Base-by-base conservation (phyloP, 2,113 vertebrate genomes). In the Rhadina sibilatrix region DNA sequence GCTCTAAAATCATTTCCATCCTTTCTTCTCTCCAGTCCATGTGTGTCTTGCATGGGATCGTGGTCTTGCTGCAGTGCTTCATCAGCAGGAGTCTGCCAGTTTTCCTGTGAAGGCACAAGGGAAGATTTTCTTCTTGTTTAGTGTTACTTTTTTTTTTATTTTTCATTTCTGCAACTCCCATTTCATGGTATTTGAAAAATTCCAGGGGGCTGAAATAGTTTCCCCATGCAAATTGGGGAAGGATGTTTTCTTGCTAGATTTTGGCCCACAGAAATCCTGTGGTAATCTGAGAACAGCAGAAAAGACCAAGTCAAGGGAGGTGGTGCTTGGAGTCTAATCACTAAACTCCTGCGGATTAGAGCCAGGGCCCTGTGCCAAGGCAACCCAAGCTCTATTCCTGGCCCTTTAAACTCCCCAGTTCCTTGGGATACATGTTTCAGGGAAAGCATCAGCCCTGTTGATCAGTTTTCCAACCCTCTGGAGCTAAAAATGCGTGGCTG, bases 271-370 rank as follows among this genome's bases (percentile, higher is more conserved):
- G 96, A 80, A 92, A 93, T 88, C 79, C 88, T 24, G 49, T 65
- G 24, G 69, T 80, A 78, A 93, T 75, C 85, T 37, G 83, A 93
- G 93, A 94, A 68, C 52, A 74, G 56, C 90, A 93, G 94, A 91
- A 92, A 94, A 93, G 88, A 83, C 92, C 93, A 65, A 94, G 83
- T 93, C 76, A 81, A 42, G 90, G 90, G 91, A 96, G 93, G 88
- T 96, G 93, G 76, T 10, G 49, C 93, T 90, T 83, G 63, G 71
- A 91, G 54, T 75, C 82, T 96, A 97, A 97, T 96, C 96, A 10
- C 85, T 92, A 40, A 83, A 88, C 85, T 96, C 89, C 54, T 6
- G 56, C 0, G 37, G 90, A 90, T 97, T 96, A 97, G 69, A 56
- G 76, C 4, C 0, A 2, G 50, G 95, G 83, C 68, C 0, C 64